A percentile compares a stretch with the other conserved stretches of the same genome.
phyloP scores from a whole-genome alignment of 2,797 vertebrate species.

The Gymnothorax reevesii region DNA sequence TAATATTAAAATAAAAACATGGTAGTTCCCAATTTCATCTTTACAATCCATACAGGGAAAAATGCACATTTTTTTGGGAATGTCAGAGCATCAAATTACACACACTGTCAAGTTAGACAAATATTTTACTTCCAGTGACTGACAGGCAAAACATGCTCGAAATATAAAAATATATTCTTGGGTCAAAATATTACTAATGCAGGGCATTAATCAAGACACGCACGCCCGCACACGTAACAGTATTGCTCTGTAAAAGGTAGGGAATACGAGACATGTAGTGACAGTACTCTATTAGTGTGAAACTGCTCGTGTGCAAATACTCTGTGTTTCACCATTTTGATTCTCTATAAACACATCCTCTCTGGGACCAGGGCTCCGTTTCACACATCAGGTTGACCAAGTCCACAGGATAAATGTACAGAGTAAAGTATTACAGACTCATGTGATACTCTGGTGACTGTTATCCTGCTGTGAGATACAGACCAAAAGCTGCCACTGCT shows the following conservation, averaged over 20 bases:
- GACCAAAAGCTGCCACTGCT: too few relatives aligned
- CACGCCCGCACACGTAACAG: neutral
- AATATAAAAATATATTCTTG: constrained; percentile 7
- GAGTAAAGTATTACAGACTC: too few relatives aligned
- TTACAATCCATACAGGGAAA: neutral
- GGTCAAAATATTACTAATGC: neutral
- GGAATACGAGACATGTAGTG: neutral
- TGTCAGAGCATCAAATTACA: neutral
- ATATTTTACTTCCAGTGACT: neutral
- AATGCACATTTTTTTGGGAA: neutral
- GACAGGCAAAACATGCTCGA: neutral
- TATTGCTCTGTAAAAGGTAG: neutral
- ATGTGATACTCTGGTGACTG: too few relatives aligned
- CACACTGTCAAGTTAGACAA: neutral
- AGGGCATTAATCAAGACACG: too few relatives aligned
- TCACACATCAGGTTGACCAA: too few relatives aligned
- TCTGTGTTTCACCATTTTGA: neutral
- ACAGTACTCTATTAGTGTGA: neutral
- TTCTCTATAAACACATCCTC: neutral
- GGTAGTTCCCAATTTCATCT: neutral
- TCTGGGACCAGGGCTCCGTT: neutral
- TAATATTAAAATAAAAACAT: too few relatives aligned
- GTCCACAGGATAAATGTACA: too few relatives aligned
- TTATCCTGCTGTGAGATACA: too few relatives aligned
- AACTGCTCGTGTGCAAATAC: neutral